Evolutionary conservation across 2,888 invertebrate species (phyloP).

Genomic region (Tetheella fluctuosa): DNA sequence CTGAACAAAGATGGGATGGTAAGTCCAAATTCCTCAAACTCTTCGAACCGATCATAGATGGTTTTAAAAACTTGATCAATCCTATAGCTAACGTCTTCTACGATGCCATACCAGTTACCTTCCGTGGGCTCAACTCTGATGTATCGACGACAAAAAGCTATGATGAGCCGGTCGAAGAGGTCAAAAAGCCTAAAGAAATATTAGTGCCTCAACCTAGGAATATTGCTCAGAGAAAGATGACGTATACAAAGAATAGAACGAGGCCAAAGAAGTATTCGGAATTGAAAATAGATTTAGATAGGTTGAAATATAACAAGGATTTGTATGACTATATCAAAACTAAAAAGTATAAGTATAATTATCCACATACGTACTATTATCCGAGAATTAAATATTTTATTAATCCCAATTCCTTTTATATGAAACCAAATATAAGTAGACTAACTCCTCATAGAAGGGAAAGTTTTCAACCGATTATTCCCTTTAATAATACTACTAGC

Average conservation of each 20-base stretch:
- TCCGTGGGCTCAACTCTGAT: conserved; percentile 71
- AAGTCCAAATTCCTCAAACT: conserved; percentile 78
- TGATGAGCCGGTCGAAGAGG: conserved; percentile 53
- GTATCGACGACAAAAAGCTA: conserved; percentile 62
- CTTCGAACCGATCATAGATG: conserved; percentile 73
- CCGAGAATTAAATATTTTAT: conserved; percentile 73
- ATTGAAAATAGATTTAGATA: conserved; percentile 70
- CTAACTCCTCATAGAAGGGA: conserved; percentile 56
- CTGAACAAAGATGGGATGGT: conserved; percentile 81
- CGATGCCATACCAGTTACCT: conserved; percentile 71
- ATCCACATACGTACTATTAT: conserved; percentile 73
- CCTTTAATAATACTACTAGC: conserved; percentile 30
- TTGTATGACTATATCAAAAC: conserved; percentile 74
- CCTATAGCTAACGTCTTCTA: conserved; percentile 75
- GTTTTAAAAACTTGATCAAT: conserved; percentile 65
- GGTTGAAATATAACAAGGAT: conserved; percentile 74
- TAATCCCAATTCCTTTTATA: conserved; percentile 60
- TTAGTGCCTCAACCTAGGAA: conserved; percentile 72
- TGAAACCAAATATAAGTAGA: conserved; percentile 63
- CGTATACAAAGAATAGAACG: conserved; percentile 52
- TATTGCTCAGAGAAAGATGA: conserved; percentile 75
- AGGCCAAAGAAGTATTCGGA: conserved; percentile 73
- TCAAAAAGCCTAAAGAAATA: conserved; percentile 67
- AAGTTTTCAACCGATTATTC: conserved; percentile 36
- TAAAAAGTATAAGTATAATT: conserved; percentile 77